Evolutionary conservation across 2,113 vertebrate species (phyloP).

Genomic region (Gallinago jamesoni): DNA sequence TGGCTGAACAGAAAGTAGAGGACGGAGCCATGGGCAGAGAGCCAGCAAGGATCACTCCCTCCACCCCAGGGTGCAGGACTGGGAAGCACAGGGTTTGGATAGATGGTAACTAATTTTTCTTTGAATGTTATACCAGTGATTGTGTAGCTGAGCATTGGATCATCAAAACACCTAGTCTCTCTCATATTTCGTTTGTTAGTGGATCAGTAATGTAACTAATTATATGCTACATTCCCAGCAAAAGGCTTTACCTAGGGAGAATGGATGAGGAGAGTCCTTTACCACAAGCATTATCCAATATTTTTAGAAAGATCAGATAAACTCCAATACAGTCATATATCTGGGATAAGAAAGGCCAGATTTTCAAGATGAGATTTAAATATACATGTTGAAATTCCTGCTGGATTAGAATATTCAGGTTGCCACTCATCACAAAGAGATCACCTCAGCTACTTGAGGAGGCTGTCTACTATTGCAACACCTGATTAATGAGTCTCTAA

Average conservation of each 20-base stretch:
- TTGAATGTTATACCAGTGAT: not conserved
- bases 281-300: not conserved
- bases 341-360: not conserved
- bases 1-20: not conserved
- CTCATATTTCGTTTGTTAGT: not conserved
- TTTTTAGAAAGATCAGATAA: not conserved
- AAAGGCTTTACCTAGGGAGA: not conserved
- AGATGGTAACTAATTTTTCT: not conserved
- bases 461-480: not conserved
- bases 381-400: not conserved
- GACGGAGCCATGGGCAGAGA: not conserved
- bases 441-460: not conserved
- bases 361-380: not conserved
- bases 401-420: not conserved
- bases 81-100: not conserved
- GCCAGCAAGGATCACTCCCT: not conserved
- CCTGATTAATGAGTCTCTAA: not conserved
- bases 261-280: not conserved
- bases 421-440: not conserved
- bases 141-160: not conserved
- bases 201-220: not conserved
- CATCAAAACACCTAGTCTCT: not conserved
- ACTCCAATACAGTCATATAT: not conserved
- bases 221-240: not conserved
- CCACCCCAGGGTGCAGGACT: not conserved